Percentiles rank a stretch among this genome's conserved stretches.
Evolutionary conservation across 1,140 invertebrate genomes (phyloP).

Genomic region (Drosophila pallidifrons): DNA sequence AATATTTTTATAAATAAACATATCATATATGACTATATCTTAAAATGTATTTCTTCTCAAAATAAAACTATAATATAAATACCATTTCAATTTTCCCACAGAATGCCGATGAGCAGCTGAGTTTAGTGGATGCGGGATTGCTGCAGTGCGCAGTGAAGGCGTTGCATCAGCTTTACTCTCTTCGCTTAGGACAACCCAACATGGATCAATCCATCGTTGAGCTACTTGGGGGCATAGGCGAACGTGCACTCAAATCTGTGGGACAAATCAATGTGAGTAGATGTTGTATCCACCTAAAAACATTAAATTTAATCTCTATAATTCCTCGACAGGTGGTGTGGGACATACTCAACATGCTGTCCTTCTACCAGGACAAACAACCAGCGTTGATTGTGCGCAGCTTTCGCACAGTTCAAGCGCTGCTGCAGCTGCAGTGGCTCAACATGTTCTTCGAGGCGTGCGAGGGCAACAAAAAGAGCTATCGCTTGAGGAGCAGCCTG

Average conservation of each 20-base stretch:
- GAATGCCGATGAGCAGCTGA: slow-evolving; percentile 69
- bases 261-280: slow-evolving; percentile 84
- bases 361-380: slow-evolving; percentile 79
- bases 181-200: slow-evolving; percentile 49
- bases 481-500: slow-evolving; percentile 24
- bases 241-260: slow-evolving; percentile 85
- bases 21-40: too few species aligned
- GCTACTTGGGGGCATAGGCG: slow-evolving; percentile 85
- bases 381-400: slow-evolving; percentile 62
- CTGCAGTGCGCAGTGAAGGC: slow-evolving; percentile 76
- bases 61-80: too few species aligned
- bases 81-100: neutral
- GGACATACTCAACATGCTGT: slow-evolving; percentile 78
- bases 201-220: slow-evolving; percentile 84
- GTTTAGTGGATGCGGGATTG: slow-evolving; percentile 70
- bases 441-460: slow-evolving; percentile 70
- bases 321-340: slow-evolving; percentile 64
- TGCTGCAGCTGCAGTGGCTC: slow-evolving; percentile 72
- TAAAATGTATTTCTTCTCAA: too few species aligned
- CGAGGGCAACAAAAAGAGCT: slow-evolving; percentile 30
- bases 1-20: too few species aligned
- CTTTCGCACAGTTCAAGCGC: slow-evolving; percentile 73
- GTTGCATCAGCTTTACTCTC: slow-evolving; percentile 78
- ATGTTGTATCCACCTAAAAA: neutral
- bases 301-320: too few species aligned